Conservation (phyloP, 2,888 invertebrate genomes). For the Lamproptera curius region DNA sequence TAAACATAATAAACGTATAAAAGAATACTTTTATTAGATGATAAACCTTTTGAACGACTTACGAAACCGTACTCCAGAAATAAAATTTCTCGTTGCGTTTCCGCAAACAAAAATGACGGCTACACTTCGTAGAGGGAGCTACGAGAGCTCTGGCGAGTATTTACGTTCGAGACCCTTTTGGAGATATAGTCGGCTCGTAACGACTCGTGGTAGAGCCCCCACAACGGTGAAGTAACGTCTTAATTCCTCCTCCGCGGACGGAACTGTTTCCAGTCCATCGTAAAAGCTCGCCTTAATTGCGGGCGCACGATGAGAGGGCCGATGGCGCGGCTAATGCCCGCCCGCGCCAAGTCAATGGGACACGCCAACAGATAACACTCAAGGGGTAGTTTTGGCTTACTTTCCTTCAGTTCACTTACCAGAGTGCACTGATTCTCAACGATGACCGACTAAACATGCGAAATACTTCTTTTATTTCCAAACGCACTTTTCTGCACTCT, state of each 20-base stretch:
- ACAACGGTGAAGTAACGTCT: conserved; percentile 7
- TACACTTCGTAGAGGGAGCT: conserved; percentile 2
- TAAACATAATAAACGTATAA: background rate
- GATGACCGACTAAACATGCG: too few relatives aligned
- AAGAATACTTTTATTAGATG: background rate
- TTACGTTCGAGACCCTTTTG: conserved; percentile 1
- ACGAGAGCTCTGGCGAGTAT: background rate
- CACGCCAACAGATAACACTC: too few relatives aligned
- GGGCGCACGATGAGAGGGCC: background rate
- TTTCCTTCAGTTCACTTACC: too few relatives aligned
- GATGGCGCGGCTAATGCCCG: background rate
- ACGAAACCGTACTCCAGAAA: background rate
- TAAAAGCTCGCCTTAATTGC: conserved; percentile 4
- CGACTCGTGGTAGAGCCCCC: conserved; percentile 5
- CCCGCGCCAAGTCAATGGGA: too few relatives aligned
- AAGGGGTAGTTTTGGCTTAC: too few relatives aligned
- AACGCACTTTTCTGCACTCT: too few relatives aligned
- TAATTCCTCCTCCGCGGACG: conserved; percentile 2
- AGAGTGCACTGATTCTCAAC: too few relatives aligned
- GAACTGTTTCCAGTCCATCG: conserved; percentile 1
- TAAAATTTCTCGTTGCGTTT: conserved; percentile 2
- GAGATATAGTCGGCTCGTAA: background rate
- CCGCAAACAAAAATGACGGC: background rate
- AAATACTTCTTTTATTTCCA: too few relatives aligned
- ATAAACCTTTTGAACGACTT: background rate